These are phyloP conservation scores for Schizopygopsis pylzovi DNA, from an alignment of 2,797 vertebrate species.

Conservation along the genomic window DNA sequence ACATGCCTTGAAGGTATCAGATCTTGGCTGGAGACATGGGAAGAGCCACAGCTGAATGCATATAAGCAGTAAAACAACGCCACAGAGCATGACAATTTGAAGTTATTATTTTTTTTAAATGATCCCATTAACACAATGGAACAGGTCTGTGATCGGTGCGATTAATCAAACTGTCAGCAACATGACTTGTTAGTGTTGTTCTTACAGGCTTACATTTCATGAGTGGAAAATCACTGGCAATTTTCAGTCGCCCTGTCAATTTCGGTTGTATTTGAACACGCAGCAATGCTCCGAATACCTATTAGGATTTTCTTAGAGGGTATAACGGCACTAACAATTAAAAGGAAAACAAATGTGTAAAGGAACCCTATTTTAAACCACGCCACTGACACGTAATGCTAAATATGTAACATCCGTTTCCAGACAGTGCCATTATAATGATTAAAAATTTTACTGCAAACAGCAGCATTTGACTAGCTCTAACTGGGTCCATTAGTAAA, in stretches of 20 bases:
- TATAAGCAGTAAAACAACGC: slow-evolving; percentile 41
- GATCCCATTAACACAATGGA: slow-evolving; percentile 54
- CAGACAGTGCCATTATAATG: slow-evolving; percentile 18
- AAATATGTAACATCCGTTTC: slow-evolving; percentile 6
- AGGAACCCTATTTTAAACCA: not conserved
- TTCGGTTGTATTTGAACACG: slow-evolving; percentile 55
- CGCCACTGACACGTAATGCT: not conserved
- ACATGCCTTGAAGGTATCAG: slow-evolving; percentile 52
- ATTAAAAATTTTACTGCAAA: slow-evolving; percentile 20
- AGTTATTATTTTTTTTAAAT: slow-evolving; percentile 15
- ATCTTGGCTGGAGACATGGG: not conserved
- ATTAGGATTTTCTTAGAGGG: slow-evolving; percentile 44
- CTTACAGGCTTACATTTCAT: slow-evolving; percentile 49
- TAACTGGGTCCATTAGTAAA: slow-evolving; percentile 16
- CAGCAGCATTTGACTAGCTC: not conserved
- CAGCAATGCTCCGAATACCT: slow-evolving; percentile 33
- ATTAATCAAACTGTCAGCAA: slow-evolving; percentile 59
- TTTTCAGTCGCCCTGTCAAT: slow-evolving; percentile 53
- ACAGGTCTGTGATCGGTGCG: slow-evolving; percentile 52
- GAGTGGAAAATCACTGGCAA: slow-evolving; percentile 57
- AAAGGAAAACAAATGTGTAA: slow-evolving; percentile 23
- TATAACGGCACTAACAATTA: slow-evolving; percentile 28
- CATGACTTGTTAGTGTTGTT: slow-evolving; percentile 53
- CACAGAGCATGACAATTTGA: slow-evolving; percentile 39
- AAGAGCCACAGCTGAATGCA: slow-evolving; percentile 32